Conservation (phyloP, 2,888 invertebrate species). For the Eulithis testata region DNA sequence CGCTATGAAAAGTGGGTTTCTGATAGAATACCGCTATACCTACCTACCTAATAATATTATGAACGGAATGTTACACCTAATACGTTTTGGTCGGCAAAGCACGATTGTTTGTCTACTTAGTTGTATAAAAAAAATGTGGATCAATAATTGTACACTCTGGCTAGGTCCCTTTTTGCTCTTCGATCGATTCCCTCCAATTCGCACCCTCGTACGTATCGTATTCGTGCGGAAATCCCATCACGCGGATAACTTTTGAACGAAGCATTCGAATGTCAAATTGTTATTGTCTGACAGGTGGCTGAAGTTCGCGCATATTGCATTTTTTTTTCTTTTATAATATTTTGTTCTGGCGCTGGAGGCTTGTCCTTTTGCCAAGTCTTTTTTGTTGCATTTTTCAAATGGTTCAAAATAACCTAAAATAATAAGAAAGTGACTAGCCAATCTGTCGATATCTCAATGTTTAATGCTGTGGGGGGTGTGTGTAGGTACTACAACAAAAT, state of each 20-base stretch:
- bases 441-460: too few species aligned
- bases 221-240: slow-evolving; percentile 60
- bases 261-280: slow-evolving; percentile 61
- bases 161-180: slow-evolving; percentile 1
- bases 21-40: too few species aligned
- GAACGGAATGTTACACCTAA: too few species aligned
- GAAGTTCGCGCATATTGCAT: slow-evolving; percentile 35
- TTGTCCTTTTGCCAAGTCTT: too few species aligned
- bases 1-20: too few species aligned
- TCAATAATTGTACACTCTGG: background rate
- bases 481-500: too few species aligned
- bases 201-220: slow-evolving; percentile 50
- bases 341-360: too few species aligned
- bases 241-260: slow-evolving; percentile 53
- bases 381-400: slow-evolving; percentile 5
- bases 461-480: too few species aligned
- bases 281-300: slow-evolving; percentile 39
- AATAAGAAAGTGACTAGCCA: too few species aligned
- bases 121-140: background rate
- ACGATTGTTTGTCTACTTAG: too few species aligned
- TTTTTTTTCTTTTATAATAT: slow-evolving; percentile 14
- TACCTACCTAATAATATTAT: too few species aligned
- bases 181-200: slow-evolving; percentile 54
- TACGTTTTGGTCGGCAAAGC: too few species aligned
- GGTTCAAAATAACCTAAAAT: background rate